Percentiles rank a stretch among this genome's conserved stretches.
These are phyloP conservation scores for Pristionchus arcanus DNA, from an alignment of 2,888 invertebrate genomes.

Conservation along the genomic window DNA sequence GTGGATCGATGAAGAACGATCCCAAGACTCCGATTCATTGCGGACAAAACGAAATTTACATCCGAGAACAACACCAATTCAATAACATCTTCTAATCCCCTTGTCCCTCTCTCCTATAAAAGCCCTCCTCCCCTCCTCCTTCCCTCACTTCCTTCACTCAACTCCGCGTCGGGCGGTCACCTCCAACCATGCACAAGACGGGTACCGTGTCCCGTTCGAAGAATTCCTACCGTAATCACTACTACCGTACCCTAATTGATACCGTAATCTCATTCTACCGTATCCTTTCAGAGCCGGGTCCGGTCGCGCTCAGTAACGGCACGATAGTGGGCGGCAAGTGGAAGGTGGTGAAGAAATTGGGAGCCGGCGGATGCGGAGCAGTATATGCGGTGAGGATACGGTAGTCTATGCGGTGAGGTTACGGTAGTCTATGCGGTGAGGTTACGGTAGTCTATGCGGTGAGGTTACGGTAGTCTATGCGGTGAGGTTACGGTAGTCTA, in stretches of 20 bases:
- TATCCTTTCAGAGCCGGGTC: conserved; percentile 41
- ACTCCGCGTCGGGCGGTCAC: background rate
- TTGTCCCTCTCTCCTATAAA: no score
- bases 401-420: background rate
- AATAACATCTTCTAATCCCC: no score
- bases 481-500: background rate
- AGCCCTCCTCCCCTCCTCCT: no score
- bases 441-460: conserved; percentile 46
- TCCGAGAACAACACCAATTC: no score
- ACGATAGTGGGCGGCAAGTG: conserved; percentile 28
- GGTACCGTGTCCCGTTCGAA: conserved; percentile 25
- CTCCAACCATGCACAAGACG: background rate
- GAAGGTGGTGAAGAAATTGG: conserved; percentile 42
- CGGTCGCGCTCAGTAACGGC: background rate
- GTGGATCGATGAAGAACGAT: no score
- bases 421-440: background rate
- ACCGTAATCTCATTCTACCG: background rate
- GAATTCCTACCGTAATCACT: background rate
- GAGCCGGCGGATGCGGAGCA: conserved; percentile 49
- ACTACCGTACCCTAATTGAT: no score
- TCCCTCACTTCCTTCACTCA: background rate
- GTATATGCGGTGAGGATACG: conserved; percentile 32
- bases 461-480: background rate
- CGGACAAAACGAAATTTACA: no score
- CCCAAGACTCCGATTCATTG: no score